phyloP scores from a whole-genome alignment of 2,113 vertebrate genomes.

The Catharus minimus region DNA sequence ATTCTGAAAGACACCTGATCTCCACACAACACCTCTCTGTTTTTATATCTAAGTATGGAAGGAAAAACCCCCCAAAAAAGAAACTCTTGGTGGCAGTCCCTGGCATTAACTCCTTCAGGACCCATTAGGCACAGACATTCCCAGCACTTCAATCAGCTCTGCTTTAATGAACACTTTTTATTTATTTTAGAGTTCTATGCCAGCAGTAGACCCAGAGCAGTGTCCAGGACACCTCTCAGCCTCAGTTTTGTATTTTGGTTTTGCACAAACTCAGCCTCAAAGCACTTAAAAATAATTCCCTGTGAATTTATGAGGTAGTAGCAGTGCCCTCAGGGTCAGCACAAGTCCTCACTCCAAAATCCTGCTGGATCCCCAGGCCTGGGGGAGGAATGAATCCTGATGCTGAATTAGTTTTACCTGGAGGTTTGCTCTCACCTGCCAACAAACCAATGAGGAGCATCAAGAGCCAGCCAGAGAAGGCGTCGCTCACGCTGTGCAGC shows the following conservation, averaged over 20 bases:
- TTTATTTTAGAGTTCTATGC: not conserved
- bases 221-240: not conserved
- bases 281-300: not conserved
- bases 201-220: not conserved
- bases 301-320: rapidly evolving
- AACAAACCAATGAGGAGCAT: slow-evolving; percentile 94
- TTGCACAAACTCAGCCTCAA: not conserved
- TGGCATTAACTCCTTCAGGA: not conserved
- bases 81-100: not conserved
- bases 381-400: rapidly evolving
- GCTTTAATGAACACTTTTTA: not conserved
- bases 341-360: not conserved
- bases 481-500: slow-evolving; percentile 89
- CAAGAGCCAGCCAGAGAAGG: slow-evolving; percentile 95
- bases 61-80: rapidly evolving
- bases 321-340: not conserved
- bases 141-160: not conserved
- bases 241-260: not conserved
- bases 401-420: rapidly evolving
- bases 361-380: not conserved
- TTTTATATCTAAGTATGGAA: not conserved
- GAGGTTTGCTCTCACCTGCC: slow-evolving; percentile 80
- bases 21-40: not conserved
- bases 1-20: not conserved
- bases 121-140: rapidly evolving